Conservation (phyloP, 1,140 invertebrate genomes). For the Drosophila sp. region DNA sequence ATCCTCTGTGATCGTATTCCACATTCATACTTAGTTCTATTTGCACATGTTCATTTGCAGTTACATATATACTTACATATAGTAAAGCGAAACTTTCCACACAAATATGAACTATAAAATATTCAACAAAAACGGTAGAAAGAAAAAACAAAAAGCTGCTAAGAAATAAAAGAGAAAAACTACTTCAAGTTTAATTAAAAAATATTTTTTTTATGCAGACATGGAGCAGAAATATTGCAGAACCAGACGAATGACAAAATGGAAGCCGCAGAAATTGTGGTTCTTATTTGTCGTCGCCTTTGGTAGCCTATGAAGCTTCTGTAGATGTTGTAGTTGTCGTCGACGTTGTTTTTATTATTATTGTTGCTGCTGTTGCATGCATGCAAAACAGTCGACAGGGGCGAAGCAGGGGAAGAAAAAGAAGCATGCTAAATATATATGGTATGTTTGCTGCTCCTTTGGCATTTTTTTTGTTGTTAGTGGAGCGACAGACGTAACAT, state of each 20-base stretch:
- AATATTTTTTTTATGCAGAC: no score
- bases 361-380: slow-evolving; percentile 38
- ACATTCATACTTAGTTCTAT: slow-evolving; percentile 48
- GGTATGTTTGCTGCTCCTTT: slow-evolving; percentile 23
- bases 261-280: slow-evolving; percentile 49
- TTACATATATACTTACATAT: no score
- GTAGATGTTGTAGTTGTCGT: slow-evolving; percentile 17
- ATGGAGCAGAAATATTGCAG: not conserved
- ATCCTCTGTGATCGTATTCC: not conserved
- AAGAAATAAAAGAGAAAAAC: slow-evolving; percentile 34
- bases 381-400: slow-evolving; percentile 38
- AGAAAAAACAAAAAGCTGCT: slow-evolving; percentile 13
- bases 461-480: slow-evolving; percentile 14
- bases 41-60: slow-evolving; percentile 58
- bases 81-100: slow-evolving; percentile 45
- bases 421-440: slow-evolving; percentile 19
- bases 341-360: slow-evolving; percentile 21
- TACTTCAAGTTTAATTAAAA: slow-evolving; percentile 72
- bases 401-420: not conserved
- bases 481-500: slow-evolving; percentile 48
- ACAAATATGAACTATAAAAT: slow-evolving; percentile 60
- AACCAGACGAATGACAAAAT: slow-evolving; percentile 44
- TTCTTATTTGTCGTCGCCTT: slow-evolving; percentile 59
- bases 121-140: slow-evolving; percentile 24
- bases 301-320: slow-evolving; percentile 34